Percentiles rank a stretch among this genome's conserved stretches.
phyloP scores from a whole-genome alignment of 2,888 invertebrate species.

The Drosophila imparisetae region DNA sequence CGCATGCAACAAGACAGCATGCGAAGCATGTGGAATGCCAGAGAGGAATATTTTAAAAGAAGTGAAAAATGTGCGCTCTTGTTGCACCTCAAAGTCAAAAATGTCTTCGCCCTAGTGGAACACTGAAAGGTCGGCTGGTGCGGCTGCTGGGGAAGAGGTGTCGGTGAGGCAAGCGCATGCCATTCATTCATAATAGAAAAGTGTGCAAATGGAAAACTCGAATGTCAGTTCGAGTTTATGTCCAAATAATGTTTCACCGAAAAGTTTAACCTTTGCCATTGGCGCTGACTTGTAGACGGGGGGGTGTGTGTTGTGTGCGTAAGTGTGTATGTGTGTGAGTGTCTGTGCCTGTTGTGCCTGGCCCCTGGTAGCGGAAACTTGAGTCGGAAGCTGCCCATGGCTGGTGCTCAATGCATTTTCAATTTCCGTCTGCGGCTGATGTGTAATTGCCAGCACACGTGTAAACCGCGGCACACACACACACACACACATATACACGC shows the following conservation, averaged over 20 bases:
- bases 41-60: background rate
- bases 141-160: background rate
- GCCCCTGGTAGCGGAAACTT: constrained; percentile 51
- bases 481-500: background rate
- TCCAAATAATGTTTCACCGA: constrained; percentile 31
- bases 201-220: constrained; percentile 51
- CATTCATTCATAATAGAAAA: constrained; percentile 38
- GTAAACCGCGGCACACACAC: constrained; percentile 20
- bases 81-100: constrained; percentile 53
- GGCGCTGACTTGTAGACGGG: background rate
- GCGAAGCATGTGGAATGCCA: background rate
- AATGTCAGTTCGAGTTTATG: constrained; percentile 46
- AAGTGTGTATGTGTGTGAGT: background rate
- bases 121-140: background rate
- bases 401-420: constrained; percentile 59
- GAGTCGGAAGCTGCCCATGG: constrained; percentile 50
- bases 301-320: constrained; percentile 5
- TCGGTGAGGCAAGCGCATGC: background rate
- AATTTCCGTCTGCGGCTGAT: constrained; percentile 57
- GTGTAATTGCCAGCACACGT: constrained; percentile 63
- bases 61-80: constrained; percentile 30
- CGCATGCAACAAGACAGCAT: constrained; percentile 25
- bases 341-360: background rate
- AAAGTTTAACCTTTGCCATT: constrained; percentile 17
- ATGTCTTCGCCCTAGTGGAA: constrained; percentile 22